Percentiles rank a stretch among this genome's conserved stretches.
phyloP scores from a whole-genome alignment of 2,888 invertebrate genomes.

The Agriopis aurantiaria region DNA sequence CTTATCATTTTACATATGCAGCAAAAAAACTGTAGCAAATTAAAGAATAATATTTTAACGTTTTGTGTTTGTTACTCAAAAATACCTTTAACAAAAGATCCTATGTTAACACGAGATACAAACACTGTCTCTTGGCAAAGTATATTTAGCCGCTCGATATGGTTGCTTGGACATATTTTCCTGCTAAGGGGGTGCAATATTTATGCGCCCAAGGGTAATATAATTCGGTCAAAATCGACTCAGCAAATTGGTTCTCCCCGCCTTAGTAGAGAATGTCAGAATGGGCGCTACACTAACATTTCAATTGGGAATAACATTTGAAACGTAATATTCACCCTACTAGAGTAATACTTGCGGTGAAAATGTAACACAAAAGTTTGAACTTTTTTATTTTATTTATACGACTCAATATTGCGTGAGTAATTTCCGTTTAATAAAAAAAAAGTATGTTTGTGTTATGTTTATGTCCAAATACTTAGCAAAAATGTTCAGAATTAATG shows the following conservation, averaged over 20 bases:
- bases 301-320: conserved; percentile 34
- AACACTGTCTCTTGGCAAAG: background rate
- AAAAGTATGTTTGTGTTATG: too few relatives aligned
- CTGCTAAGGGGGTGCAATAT: conserved; percentile 55
- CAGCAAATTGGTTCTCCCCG: conserved; percentile 60
- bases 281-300: conserved; percentile 48
- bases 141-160: conserved; percentile 31
- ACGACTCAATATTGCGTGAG: too few relatives aligned
- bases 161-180: conserved; percentile 40
- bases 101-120: background rate
- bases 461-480: too few relatives aligned
- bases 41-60: background rate
- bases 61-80: background rate
- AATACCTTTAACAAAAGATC: background rate
- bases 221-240: conserved; percentile 65
- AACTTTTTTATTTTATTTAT: too few relatives aligned
- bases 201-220: conserved; percentile 65
- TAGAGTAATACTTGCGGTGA: conserved; percentile 3
- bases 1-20: too few relatives aligned
- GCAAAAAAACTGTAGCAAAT: too few relatives aligned
- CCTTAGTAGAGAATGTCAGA: conserved; percentile 58
- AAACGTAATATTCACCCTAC: conserved; percentile 26
- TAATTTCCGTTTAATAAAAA: too few relatives aligned
- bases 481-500: too few relatives aligned
- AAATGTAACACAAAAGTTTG: background rate